Percentiles rank a stretch among this genome's conserved stretches.
Conservation (phyloP, 2,888 invertebrate genomes). For the Yponomeuta sedellus region DNA sequence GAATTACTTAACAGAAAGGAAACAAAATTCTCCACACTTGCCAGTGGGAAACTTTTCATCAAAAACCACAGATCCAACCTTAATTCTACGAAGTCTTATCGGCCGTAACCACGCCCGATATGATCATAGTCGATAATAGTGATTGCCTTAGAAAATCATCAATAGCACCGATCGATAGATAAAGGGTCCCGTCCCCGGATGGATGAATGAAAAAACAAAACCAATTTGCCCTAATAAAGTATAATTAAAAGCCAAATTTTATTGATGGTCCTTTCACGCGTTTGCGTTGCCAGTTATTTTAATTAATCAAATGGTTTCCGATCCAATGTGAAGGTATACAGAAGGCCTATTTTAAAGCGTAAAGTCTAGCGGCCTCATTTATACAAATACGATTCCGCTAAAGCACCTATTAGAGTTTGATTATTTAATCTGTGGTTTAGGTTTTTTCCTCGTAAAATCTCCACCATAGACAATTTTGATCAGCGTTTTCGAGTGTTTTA, state of each 20-base stretch:
- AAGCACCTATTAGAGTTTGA: too few species aligned
- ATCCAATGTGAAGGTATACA: conserved; percentile 21
- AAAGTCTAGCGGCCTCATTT: too few species aligned
- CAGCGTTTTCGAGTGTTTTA: too few species aligned
- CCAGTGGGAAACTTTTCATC: conserved; percentile 55
- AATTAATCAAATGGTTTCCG: conserved; percentile 64
- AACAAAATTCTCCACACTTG: conserved; percentile 22
- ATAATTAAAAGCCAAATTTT: conserved; percentile 70
- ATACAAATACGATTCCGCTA: too few species aligned
- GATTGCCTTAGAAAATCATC: conserved; percentile 74
- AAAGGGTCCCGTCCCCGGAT: conserved; percentile 48
- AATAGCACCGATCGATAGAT: conserved; percentile 59
- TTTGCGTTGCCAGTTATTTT: conserved; percentile 45
- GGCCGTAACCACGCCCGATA: conserved; percentile 39
- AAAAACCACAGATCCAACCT: conserved; percentile 17
- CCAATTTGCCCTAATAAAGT: conserved; percentile 67
- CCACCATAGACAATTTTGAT: too few species aligned
- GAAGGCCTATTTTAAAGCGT: background rate
- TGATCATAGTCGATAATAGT: conserved; percentile 66
- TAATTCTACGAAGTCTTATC: conserved; percentile 12
- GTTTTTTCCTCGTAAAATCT: too few species aligned
- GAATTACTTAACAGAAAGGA: background rate
- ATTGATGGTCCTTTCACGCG: conserved; percentile 61
- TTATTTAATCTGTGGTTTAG: too few species aligned
- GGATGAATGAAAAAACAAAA: conserved; percentile 61